These are phyloP conservation scores for Caenorhabditis wallacei DNA, from an alignment of 2,888 invertebrate genomes.

Conservation along the genomic window DNA sequence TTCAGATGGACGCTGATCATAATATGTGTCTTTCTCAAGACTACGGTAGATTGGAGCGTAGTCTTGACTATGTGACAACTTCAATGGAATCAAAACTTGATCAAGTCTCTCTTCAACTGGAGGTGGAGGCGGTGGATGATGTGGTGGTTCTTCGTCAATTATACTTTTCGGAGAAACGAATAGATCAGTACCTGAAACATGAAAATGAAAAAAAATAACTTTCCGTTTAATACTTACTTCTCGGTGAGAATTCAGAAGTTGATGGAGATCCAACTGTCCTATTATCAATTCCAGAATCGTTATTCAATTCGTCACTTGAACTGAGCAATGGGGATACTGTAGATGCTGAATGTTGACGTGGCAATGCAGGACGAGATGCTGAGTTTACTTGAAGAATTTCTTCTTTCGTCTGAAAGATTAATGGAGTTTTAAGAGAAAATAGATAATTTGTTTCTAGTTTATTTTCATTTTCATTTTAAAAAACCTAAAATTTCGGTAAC, in stretches of 20 bases:
- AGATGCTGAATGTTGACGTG: slow-evolving; percentile 59
- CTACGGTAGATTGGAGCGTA: slow-evolving; percentile 51
- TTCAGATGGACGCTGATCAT: slow-evolving; percentile 51
- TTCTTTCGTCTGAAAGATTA: slow-evolving; percentile 69
- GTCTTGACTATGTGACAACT: slow-evolving; percentile 41
- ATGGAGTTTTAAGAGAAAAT: not conserved
- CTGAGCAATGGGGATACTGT: slow-evolving; percentile 50
- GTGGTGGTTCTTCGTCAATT: slow-evolving; percentile 62
- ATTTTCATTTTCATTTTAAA: no score
- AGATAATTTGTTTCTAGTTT: no score
- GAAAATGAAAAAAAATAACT: not conserved
- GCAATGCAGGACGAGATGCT: slow-evolving; percentile 30
- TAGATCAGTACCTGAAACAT: slow-evolving; percentile 56
- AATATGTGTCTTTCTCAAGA: slow-evolving; percentile 35
- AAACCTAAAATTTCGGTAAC: no score
- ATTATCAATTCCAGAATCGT: slow-evolving; percentile 73
- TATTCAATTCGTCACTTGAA: slow-evolving; percentile 63
- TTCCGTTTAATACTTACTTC: slow-evolving; percentile 60
- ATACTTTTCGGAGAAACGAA: slow-evolving; percentile 60
- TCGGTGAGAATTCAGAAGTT: slow-evolving; percentile 72
- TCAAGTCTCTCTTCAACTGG: slow-evolving; percentile 53
- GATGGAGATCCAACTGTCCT: slow-evolving; percentile 69
- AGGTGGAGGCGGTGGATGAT: slow-evolving; percentile 62
- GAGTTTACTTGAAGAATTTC: slow-evolving; percentile 67
- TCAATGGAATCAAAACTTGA: slow-evolving; percentile 64